These are phyloP conservation scores for Ornithoptera alexandrae DNA, from an alignment of 2,888 invertebrate genomes.

Conservation along the genomic window DNA sequence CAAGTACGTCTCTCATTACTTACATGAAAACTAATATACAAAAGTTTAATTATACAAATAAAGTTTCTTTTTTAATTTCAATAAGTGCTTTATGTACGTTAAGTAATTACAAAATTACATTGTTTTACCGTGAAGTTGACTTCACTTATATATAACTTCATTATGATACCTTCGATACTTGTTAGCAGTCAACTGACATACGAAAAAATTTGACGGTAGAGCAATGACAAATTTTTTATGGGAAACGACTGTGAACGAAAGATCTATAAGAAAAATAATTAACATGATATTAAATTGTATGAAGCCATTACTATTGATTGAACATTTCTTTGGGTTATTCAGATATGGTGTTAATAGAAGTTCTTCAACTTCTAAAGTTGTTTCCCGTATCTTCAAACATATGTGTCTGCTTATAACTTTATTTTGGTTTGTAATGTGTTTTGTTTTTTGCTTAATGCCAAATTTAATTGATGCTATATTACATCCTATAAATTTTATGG, in stretches of 20 bases:
- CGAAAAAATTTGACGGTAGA: not conserved
- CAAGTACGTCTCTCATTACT: too few species aligned
- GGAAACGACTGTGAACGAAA: conserved; percentile 3
- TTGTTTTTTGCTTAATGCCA: conserved; percentile 23
- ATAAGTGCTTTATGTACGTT: too few species aligned
- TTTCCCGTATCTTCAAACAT: conserved; percentile 4
- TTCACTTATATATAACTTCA: too few species aligned
- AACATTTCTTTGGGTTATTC: conserved; percentile 17
- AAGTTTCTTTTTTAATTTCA: too few species aligned
- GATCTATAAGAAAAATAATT: not conserved
- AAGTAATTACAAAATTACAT: too few species aligned
- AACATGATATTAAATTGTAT: conserved; percentile 2
- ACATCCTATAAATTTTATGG: conserved; percentile 24
- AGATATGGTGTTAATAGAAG: conserved; percentile 8
- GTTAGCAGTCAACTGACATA: not conserved
- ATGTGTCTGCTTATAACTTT: not conserved
- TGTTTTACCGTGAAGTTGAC: too few species aligned
- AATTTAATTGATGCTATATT: too few species aligned
- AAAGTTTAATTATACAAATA: too few species aligned
- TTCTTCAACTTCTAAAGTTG: not conserved
- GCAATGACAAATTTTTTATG: not conserved
- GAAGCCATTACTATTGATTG: conserved; percentile 9
- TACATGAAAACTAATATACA: too few species aligned
- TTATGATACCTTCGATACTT: not conserved
- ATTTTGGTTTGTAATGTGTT: conserved; percentile 28